Evolutionary conservation across 2,888 invertebrate genomes (phyloP).

Genomic region (Erynnis tages): DNA sequence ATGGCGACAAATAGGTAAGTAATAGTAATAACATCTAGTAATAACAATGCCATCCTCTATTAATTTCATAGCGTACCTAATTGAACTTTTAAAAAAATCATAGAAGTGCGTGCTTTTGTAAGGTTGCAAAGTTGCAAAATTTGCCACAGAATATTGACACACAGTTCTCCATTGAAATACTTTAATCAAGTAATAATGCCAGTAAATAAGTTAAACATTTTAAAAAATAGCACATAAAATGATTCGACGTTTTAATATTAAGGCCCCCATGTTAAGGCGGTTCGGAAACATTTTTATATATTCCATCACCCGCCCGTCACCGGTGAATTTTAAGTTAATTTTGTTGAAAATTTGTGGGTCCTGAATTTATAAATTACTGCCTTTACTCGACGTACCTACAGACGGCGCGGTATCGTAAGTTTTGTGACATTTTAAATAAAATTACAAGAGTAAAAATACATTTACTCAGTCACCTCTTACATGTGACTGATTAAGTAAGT

Average conservation of each 20-base stretch:
- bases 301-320: slow-evolving; percentile 11
- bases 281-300: slow-evolving; percentile 10
- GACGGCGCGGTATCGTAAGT: neutral
- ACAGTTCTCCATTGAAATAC: no score
- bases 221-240: neutral
- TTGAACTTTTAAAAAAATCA: no score
- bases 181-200: no score
- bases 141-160: no score
- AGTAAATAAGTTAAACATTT: neutral
- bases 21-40: no score
- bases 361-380: slow-evolving; percentile 18
- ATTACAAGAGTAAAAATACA: neutral
- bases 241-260: neutral
- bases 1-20: no score
- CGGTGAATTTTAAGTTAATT: slow-evolving; percentile 17
- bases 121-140: no score
- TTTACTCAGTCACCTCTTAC: neutral
- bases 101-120: no score
- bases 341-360: slow-evolving; percentile 14
- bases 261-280: slow-evolving; percentile 3
- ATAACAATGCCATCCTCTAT: no score
- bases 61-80: no score
- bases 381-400: neutral
- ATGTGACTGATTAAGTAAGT: neutral
- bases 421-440: neutral